Percentiles rank a stretch among this genome's conserved stretches.
Evolutionary conservation across 2,888 invertebrate species (phyloP).

Genomic region (Perithous albicinctus): DNA sequence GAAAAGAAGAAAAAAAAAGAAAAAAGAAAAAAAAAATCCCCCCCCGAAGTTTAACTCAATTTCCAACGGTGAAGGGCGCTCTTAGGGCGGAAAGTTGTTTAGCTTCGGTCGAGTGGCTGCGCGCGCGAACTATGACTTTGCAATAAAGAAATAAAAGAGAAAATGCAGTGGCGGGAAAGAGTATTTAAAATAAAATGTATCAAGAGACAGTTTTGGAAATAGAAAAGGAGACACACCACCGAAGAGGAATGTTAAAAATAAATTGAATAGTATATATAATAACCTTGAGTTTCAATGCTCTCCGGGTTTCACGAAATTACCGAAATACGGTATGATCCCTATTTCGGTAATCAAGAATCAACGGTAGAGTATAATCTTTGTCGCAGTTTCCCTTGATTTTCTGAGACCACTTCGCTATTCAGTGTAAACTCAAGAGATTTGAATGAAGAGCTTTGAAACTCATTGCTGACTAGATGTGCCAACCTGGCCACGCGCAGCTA

Average conservation of each 20-base stretch:
- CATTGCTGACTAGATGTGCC: neutral
- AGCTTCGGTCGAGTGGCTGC: slow-evolving; percentile 17
- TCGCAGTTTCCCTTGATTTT: neutral
- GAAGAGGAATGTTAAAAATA: too few relatives aligned
- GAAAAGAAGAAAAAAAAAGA: slow-evolving; percentile 8
- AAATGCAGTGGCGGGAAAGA: neutral
- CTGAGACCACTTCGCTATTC: neutral
- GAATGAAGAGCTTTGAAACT: slow-evolving; percentile 17
- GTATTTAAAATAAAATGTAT: slow-evolving; percentile 15
- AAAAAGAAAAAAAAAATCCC: too few relatives aligned
- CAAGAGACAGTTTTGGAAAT: too few relatives aligned
- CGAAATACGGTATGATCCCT: neutral
- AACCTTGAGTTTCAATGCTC: neutral
- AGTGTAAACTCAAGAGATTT: neutral
- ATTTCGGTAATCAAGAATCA: neutral
- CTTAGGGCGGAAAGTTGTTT: slow-evolving; percentile 35
- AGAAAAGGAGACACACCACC: too few relatives aligned
- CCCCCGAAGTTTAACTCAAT: slow-evolving; percentile 38
- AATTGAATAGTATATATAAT: too few relatives aligned
- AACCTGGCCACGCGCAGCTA: neutral
- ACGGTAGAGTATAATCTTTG: neutral
- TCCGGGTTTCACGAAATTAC: neutral
- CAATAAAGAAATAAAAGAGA: neutral
- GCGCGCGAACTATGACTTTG: slow-evolving; percentile 22
- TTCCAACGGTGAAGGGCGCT: slow-evolving; percentile 23